Evolutionary conservation across 1,140 invertebrate genomes (phyloP), one percentile per base, ranked within the genome.

Genomic region (Papilio polyxenes): DNA sequence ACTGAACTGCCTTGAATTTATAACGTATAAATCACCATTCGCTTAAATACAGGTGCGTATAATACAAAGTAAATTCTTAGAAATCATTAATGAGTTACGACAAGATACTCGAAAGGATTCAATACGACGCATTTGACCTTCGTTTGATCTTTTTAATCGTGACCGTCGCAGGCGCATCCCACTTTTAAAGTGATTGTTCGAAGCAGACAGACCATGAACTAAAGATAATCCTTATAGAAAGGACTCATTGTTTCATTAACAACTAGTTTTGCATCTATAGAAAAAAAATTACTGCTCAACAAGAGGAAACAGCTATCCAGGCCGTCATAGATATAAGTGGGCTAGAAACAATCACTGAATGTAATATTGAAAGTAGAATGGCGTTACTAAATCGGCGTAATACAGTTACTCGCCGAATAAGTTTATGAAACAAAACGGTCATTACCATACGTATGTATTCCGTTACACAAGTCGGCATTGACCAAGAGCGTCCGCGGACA

Each of bases 1-100:
- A 93, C 88, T 91, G 83, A 93, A 94, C 90, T 89, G 89, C 93
- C 93, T 94, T 94, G 93, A 92, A 92, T 91, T 87, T 84, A 87
- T 86, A 86, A 89, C 90, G 86, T 92, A 91, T 89, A 86, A 82
- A 87, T 89, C 87, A 86, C 90, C 91, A 87, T 86, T 93, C 90
- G 90, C 89, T 91, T 79, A 79, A 44, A 44, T 49, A 44, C 48
- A 80, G 44, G 17, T 23, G 62, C 40, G 44, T 65, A 69, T 69
- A 65, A 80, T 49, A 65, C 40, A 65, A 40, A 69, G 3, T 80
- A 4, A 15, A 69, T 80, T 80, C 78, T 65, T 44, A 69, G 59
- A 80, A 80, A n/a, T 72, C 65, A 72, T 9, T 79, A 62, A 65
- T 49, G 49, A 48, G 17, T 40, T 62, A 78, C 59, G 59, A 17